Percentiles rank a stretch among this genome's conserved stretches.
Evolutionary conservation across 2,888 invertebrate species (phyloP).

Genomic region (Agonopterix subpropinquella): DNA sequence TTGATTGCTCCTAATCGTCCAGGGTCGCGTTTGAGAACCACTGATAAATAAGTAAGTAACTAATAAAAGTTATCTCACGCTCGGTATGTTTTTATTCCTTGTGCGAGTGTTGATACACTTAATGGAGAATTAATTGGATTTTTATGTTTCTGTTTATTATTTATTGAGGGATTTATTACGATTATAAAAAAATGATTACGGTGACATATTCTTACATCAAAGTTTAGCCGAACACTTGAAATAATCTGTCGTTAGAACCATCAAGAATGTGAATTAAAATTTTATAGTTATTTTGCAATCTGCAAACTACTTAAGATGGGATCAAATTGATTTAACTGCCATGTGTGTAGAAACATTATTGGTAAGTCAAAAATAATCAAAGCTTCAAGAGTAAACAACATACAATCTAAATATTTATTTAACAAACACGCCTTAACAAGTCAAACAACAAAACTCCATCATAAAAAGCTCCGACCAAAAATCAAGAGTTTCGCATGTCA

Average conservation of each 20-base stretch:
- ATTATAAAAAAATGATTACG: background rate
- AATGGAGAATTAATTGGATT: conserved; percentile 52
- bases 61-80: conserved; percentile 25
- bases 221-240: background rate
- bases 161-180: conserved; percentile 8
- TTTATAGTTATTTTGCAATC: too few relatives aligned
- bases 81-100: conserved; percentile 27
- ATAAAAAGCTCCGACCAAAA: conserved; percentile 24
- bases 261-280: too few relatives aligned
- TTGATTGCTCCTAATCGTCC: conserved; percentile 27
- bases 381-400: too few relatives aligned
- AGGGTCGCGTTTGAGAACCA: conserved; percentile 15
- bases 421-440: background rate
- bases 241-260: too few relatives aligned
- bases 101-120: conserved; percentile 36
- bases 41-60: conserved; percentile 17
- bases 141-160: conserved; percentile 31
- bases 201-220: background rate
- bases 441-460: conserved; percentile 3
- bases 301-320: too few relatives aligned
- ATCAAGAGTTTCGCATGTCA: conserved; percentile 30
- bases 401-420: background rate
- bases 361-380: too few relatives aligned
- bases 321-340: too few relatives aligned
- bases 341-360: too few relatives aligned